Conservation (phyloP, 2,888 invertebrate genomes). For the Tetragnatha montana region DNA sequence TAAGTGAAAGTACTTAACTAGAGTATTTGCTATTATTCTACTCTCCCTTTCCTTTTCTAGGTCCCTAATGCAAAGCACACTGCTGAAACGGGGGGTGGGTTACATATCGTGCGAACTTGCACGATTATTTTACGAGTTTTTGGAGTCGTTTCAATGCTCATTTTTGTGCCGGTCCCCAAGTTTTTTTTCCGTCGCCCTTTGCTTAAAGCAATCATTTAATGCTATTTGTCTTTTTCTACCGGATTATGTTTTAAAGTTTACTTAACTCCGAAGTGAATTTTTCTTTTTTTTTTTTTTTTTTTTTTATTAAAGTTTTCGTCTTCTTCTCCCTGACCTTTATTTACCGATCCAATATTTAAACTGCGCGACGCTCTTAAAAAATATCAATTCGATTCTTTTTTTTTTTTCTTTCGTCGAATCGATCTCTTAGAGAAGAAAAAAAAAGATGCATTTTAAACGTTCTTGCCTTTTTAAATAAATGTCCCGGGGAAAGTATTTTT, state of each 20-base stretch:
- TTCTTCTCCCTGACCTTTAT: slow-evolving; percentile 3
- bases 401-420: background rate
- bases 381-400: background rate
- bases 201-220: background rate
- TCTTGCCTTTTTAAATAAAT: background rate
- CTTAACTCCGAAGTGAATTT: background rate
- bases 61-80: background rate
- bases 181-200: background rate
- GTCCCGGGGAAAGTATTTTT: background rate
- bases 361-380: background rate
- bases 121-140: slow-evolving; percentile 14
- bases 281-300: background rate
- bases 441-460: background rate
- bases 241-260: background rate
- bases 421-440: background rate
- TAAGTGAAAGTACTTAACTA: background rate
- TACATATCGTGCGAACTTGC: background rate
- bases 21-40: background rate
- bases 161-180: background rate
- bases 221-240: slow-evolving; percentile 6
- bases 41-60: background rate
- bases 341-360: slow-evolving; percentile 15
- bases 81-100: background rate
- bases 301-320: background rate
- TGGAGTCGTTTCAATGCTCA: background rate